phyloP scores from a whole-genome alignment of 2,113 vertebrate species.

The Paracanthobrama guichenoti region DNA sequence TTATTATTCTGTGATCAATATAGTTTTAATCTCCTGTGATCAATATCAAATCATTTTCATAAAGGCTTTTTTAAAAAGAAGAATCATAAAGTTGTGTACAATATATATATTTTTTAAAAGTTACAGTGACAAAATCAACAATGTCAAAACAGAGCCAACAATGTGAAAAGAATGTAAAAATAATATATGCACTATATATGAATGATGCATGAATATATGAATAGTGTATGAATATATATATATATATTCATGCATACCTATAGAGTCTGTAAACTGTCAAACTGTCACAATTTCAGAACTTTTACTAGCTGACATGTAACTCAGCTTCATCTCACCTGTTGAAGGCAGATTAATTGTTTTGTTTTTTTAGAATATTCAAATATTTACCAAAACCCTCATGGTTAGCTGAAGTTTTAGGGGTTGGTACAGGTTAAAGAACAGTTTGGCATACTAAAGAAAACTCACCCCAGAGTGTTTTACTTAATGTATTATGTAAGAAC shows the following conservation, averaged over 20 bases:
- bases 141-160: too few relatives aligned
- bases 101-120: too few relatives aligned
- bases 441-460: neutral
- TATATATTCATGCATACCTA: too few relatives aligned
- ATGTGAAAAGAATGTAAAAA: too few relatives aligned
- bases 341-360: neutral
- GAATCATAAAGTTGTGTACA: too few relatives aligned
- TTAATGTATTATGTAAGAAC: slow-evolving; percentile 24
- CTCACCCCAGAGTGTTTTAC: neutral
- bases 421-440: neutral
- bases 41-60: neutral
- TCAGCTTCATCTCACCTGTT: neutral
- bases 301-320: neutral
- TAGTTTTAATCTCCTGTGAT: neutral
- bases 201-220: too few relatives aligned
- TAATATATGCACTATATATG: too few relatives aligned
- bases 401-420: neutral
- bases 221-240: too few relatives aligned
- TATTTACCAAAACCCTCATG: neutral
- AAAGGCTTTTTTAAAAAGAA: neutral
- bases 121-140: too few relatives aligned
- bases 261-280: neutral
- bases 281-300: neutral
- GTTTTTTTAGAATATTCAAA: neutral
- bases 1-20: neutral